Evolutionary conservation across 2,888 invertebrate genomes (phyloP).

Genomic region (Lasioglossum oenotherae): DNA sequence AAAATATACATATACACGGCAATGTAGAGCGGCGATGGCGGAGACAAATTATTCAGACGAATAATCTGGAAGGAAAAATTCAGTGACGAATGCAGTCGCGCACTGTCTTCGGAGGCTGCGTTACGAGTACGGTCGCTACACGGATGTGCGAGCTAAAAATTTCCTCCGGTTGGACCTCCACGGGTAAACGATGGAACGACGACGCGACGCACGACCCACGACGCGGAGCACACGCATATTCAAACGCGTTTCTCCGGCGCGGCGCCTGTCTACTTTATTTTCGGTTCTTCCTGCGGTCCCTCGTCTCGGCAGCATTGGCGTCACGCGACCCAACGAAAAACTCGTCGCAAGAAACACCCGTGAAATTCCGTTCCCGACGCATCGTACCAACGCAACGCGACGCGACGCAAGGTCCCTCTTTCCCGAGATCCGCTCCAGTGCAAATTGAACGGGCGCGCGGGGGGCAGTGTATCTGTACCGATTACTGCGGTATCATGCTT

Average conservation of each 20-base stretch:
- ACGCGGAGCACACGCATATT: constrained; percentile 61
- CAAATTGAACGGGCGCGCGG: background rate
- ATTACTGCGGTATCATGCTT: too few relatives aligned
- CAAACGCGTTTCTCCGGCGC: constrained; percentile 57
- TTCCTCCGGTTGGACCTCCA: constrained; percentile 61
- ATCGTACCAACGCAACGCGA: background rate
- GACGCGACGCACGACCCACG: constrained; percentile 5
- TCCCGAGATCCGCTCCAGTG: background rate
- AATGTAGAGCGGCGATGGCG: constrained; percentile 11
- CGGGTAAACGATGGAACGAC: constrained; percentile 34
- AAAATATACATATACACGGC: constrained; percentile 51
- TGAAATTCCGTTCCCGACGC: constrained; percentile 56
- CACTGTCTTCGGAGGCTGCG: constrained; percentile 33
- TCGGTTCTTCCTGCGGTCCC: constrained; percentile 76
- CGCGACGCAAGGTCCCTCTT: background rate
- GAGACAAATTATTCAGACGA: constrained; percentile 42
- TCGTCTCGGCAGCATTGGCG: constrained; percentile 69
- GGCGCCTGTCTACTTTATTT: constrained; percentile 78
- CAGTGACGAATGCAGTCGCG: constrained; percentile 48
- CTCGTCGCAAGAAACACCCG: constrained; percentile 50
- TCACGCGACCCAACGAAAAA: constrained; percentile 68
- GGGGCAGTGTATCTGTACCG: too few relatives aligned
- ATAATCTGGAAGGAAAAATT: constrained; percentile 30
- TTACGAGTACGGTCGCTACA: constrained; percentile 37
- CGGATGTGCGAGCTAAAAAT: constrained; percentile 70